Conservation (phyloP, 2,113 vertebrate species). For the Sinosuthora webbiana region DNA sequence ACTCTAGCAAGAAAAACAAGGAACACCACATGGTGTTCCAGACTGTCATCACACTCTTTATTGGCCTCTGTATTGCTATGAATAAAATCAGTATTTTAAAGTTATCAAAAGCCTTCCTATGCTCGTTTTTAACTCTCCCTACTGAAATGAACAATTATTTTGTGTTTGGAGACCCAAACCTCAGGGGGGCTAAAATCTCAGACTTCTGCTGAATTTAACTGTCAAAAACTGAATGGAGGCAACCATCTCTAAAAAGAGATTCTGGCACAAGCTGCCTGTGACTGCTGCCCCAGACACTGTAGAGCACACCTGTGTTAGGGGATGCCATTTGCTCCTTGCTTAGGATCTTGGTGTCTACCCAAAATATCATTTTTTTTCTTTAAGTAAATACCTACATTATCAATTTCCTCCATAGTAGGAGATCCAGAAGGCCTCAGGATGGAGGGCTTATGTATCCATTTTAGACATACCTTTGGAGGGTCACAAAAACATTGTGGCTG, state of each 20-base stretch:
- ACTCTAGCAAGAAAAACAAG: not conserved
- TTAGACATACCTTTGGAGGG: not conserved
- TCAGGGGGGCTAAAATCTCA: not conserved
- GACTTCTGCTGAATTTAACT: not conserved
- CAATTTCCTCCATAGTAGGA: not conserved
- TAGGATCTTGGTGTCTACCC: not conserved
- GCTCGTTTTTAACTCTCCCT: not conserved
- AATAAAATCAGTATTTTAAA: not conserved
- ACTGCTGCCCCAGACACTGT: not conserved
- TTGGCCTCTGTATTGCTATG: not conserved
- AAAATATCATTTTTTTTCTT: not conserved
- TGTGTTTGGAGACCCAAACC: rapidly evolving
- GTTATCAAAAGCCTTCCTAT: not conserved
- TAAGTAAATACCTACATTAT: not conserved
- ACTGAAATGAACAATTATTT: not conserved
- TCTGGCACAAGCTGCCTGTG: not conserved
- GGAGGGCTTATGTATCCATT: not conserved
- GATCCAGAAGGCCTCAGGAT: not conserved
- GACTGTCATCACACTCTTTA: not conserved
- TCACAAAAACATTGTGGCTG: not conserved
- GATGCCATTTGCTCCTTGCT: not conserved
- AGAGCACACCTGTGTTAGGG: not conserved
- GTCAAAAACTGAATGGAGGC: not conserved
- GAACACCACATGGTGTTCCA: not conserved
- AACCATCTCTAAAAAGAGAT: not conserved